Base-by-base conservation (phyloP, 2,888 invertebrate genomes). In the Thecocarcelia acutangulata region DNA sequence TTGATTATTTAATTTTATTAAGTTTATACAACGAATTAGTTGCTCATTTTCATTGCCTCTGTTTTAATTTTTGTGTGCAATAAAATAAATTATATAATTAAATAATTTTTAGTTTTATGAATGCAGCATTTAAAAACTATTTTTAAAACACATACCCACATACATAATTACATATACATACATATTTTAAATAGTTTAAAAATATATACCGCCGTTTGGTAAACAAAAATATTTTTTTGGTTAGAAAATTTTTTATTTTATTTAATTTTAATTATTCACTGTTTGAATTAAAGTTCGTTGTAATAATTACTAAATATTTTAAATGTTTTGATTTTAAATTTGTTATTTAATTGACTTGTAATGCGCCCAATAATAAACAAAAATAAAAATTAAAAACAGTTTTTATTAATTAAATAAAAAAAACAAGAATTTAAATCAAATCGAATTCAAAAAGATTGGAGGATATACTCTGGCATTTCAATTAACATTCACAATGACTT, bases 21-120 rank as follows among this genome's bases (percentile, higher is more conserved):
- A 63, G 46, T 74, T 75, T 79, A 48, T 50, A 82, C 84, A 84
- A 82, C 83, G 84, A 84, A 83, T 69, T 40, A 74, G 66, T 37
- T 70, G 59, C 56, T 72, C 54, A 15, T 70, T 74, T 40, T 24
- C n/a, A 33, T 12, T 42, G 15, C 12, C 11, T 15, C 24, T 33
- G 17, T 28, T 17, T 50, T 15, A 8, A 44, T 61, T 48, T 56
- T 24, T 50, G 28, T 50, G 72, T 72, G 72, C 72, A 78, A 78
- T 78, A 72, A 12, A 50, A 42, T 58, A 12, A 64, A 70, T n/a
- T 33, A 54, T 28, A 6, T 61, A 68, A 58, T 48, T 61, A 42
- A 19, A 24, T 42, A 28, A 13, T n/a, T 28, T n/a, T 13, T 5
- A n/a, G 2, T 59, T 59, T 59, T 61, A 56, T 54, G 44, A 56